phyloP scores from a whole-genome alignment of 1,140 invertebrate species.

The Drosophila athabasca region DNA sequence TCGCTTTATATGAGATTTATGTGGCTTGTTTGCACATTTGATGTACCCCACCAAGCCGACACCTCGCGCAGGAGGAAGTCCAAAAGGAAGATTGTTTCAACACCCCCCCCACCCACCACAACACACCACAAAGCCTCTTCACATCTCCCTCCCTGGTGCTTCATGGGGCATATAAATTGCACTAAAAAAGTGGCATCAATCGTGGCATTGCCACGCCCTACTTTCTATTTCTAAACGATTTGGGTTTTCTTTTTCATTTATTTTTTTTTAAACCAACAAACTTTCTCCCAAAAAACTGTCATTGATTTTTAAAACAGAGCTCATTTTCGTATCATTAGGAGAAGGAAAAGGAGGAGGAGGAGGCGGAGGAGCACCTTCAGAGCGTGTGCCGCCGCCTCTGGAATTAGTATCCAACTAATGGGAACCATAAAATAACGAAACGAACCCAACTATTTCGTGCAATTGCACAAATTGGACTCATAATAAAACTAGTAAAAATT shows the following conservation, averaged over 20 bases:
- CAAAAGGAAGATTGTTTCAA: constrained; percentile 12
- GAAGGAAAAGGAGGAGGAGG: constrained; percentile 2
- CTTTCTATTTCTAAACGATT: constrained; percentile 75
- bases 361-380: background rate
- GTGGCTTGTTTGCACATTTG: constrained; percentile 82
- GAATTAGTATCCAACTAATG: constrained; percentile 48
- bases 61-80: constrained; percentile 37
- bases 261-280: constrained; percentile 38
- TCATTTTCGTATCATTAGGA: constrained; percentile 57
- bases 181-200: constrained; percentile 20
- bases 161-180: constrained; percentile 63
- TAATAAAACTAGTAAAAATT: constrained; percentile 25
- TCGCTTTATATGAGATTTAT: constrained; percentile 79
- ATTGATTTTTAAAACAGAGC: constrained; percentile 46
- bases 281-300: constrained; percentile 70
- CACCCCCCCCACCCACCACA: too few species aligned
- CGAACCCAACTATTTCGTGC: constrained; percentile 54
- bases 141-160: background rate
- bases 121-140: background rate
- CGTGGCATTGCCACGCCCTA: constrained; percentile 55
- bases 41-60: constrained; percentile 65
- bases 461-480: constrained; percentile 67
- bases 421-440: constrained; percentile 31
- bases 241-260: constrained; percentile 28
- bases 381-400: constrained; percentile 37